Percentiles rank a stretch among this genome's conserved stretches.
These are phyloP conservation scores for Brachypterus glaber DNA, from an alignment of 2,888 invertebrate species.

Conservation along the genomic window DNA sequence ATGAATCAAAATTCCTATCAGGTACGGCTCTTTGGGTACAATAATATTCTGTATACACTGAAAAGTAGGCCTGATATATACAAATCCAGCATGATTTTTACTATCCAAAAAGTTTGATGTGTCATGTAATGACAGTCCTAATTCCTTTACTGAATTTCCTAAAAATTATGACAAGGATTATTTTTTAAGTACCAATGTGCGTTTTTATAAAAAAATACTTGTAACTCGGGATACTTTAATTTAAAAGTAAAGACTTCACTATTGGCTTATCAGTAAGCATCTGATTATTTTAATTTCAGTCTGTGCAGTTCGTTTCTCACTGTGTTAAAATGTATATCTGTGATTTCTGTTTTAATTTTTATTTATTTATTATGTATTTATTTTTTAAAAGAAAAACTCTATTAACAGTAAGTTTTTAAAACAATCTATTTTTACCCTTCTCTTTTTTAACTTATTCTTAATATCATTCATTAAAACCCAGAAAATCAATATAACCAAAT, in stretches of 20 bases:
- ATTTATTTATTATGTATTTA: too few relatives aligned
- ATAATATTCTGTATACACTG: slow-evolving; percentile 71
- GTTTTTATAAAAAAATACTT: background rate
- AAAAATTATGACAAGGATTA: slow-evolving; percentile 19
- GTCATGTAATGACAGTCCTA: slow-evolving; percentile 58
- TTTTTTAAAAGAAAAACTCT: too few relatives aligned
- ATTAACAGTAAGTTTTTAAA: too few relatives aligned
- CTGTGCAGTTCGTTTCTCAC: too few relatives aligned
- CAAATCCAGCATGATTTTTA: slow-evolving; percentile 68
- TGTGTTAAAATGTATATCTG: too few relatives aligned
- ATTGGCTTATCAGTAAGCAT: background rate
- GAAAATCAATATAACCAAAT: too few relatives aligned
- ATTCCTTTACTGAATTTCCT: slow-evolving; percentile 62
- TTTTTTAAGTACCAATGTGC: background rate
- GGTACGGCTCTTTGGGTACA: slow-evolving; percentile 62
- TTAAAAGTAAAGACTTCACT: slow-evolving; percentile 2
- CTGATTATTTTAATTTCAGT: too few relatives aligned
- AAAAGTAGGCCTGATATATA: slow-evolving; percentile 70
- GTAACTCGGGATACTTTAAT: background rate
- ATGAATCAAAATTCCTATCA: slow-evolving; percentile 71
- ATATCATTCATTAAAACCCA: too few relatives aligned
- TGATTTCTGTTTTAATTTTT: too few relatives aligned
- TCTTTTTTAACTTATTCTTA: too few relatives aligned
- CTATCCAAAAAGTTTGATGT: slow-evolving; percentile 54
- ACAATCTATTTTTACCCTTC: too few relatives aligned